Base-by-base conservation (phyloP, 2,797 vertebrate species). In the Synanceia verrucosa region DNA sequence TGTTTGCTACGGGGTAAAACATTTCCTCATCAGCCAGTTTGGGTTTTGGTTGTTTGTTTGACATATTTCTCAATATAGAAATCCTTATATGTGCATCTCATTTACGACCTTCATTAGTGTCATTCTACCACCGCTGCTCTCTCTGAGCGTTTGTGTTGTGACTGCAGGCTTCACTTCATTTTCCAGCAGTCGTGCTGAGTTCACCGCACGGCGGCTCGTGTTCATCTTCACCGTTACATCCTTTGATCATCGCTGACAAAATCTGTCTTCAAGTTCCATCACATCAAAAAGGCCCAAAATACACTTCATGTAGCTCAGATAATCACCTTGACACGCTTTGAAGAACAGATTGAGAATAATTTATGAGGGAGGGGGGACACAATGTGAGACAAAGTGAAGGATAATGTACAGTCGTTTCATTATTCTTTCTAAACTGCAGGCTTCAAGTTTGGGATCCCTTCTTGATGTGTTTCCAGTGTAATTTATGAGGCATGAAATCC, bases 181-280 rank as follows among this genome's bases (percentile, higher is more conserved):
- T 19, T 9, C 39, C 6, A 0, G 4, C 28, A 37, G 51, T 56
- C 44, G 19, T 0, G 14, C 21, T 0, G 53, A 65, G 70, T 59
- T 78, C 67, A 65, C 29, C 0, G 9, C 18, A 16, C 16, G 37
- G 37, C 37, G 7, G 37, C 37, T 41, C 37, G 1, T 44, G 39
- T 55, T 76, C 71, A 8, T 66, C 62, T 41, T 26, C 44, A 23
- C 52, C 1, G 23, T 33, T 7, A 2, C 53, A 0, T 61, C 31
- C 79, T 86, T 79, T 84, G 79, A 84, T 80, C 76, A 46, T 50
- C 43, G 2, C 50, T 5, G 34, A 43, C 9, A n/a, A 63, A 73
- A 69, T 60, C 50, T 37, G 57, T 52, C 33, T 26, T 5, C 1
- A 59, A 60, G 44, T 56, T 53, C 60, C 48, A 5, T 33, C 58